Conservation (phyloP, 2,888 invertebrate species). For the Scaptomyza tumidula region DNA sequence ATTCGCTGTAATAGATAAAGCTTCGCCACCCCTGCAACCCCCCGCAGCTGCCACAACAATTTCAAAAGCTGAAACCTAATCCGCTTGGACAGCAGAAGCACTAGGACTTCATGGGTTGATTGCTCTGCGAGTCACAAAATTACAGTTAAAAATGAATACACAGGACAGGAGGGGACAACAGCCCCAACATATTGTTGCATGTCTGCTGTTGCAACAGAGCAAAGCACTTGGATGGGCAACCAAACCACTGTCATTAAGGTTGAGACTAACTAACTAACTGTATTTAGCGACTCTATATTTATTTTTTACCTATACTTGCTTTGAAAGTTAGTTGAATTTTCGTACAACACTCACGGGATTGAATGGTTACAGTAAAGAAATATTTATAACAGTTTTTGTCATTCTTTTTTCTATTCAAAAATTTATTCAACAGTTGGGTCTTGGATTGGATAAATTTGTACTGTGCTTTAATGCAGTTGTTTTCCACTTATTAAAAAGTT, state of each 20-base stretch:
- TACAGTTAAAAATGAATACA: not conserved
- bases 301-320: not conserved
- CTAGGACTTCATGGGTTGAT: conserved; percentile 2
- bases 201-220: conserved; percentile 9
- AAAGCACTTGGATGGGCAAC: conserved; percentile 8
- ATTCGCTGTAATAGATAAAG: conserved; percentile 1
- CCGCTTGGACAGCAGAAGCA: conserved; percentile 23
- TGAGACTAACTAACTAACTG: conserved; percentile 7
- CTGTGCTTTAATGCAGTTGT: no score
- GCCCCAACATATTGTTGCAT: conserved; percentile 16
- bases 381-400: no score
- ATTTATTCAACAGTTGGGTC: no score
- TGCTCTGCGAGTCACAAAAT: conserved; percentile 11
- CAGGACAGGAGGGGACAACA: not conserved
- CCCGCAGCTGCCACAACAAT: conserved; percentile 1
- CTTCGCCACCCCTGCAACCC: not conserved
- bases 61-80: conserved; percentile 30
- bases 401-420: no score
- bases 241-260: conserved; percentile 4
- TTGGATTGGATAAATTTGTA: no score
- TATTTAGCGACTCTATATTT: not conserved
- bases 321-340: no score
- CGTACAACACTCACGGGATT: no score
- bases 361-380: no score
- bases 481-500: no score